Percentiles rank a stretch among this genome's conserved stretches.
phyloP scores from a whole-genome alignment of 2,888 invertebrate genomes.

The Cordilura impudica region DNA sequence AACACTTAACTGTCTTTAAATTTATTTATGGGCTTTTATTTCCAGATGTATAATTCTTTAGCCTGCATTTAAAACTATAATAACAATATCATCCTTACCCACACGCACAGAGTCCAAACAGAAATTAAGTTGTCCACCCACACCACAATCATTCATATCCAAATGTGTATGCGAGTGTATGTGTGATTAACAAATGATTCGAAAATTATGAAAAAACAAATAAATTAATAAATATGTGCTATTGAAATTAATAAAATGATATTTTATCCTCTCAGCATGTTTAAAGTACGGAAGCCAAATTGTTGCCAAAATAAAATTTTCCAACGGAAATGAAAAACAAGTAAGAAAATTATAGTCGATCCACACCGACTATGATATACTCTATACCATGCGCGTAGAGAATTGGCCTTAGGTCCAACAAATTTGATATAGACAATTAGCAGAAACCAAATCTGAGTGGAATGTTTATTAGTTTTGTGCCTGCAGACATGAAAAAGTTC shows the following conservation, averaged over 20 bases:
- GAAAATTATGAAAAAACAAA: slow-evolving; percentile 48
- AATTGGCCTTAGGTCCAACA: too few species aligned
- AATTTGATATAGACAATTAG: too few species aligned
- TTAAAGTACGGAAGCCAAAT: neutral
- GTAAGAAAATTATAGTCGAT: too few species aligned
- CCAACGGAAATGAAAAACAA: neutral
- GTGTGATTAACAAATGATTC: slow-evolving; percentile 34
- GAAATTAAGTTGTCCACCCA: neutral
- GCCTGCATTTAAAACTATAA: slow-evolving; percentile 62
- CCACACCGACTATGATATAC: too few species aligned
- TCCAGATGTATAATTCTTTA: slow-evolving; percentile 61
- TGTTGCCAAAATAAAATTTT: neutral
- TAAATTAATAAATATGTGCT: slow-evolving; percentile 57
- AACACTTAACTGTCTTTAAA: too few species aligned
- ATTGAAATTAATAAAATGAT: slow-evolving; percentile 11
- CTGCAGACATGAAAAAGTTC: too few species aligned
- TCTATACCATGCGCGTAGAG: too few species aligned
- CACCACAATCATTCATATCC: neutral
- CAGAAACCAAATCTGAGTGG: too few species aligned
- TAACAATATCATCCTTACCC: slow-evolving; percentile 9
- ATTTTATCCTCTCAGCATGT: neutral
- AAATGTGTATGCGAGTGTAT: neutral
- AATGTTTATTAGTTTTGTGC: too few species aligned
- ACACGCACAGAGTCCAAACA: neutral
- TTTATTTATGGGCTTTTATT: slow-evolving; percentile 58